These are phyloP conservation scores for Heliconius charithonia DNA, from an alignment of 2,888 invertebrate species.

Conservation along the genomic window DNA sequence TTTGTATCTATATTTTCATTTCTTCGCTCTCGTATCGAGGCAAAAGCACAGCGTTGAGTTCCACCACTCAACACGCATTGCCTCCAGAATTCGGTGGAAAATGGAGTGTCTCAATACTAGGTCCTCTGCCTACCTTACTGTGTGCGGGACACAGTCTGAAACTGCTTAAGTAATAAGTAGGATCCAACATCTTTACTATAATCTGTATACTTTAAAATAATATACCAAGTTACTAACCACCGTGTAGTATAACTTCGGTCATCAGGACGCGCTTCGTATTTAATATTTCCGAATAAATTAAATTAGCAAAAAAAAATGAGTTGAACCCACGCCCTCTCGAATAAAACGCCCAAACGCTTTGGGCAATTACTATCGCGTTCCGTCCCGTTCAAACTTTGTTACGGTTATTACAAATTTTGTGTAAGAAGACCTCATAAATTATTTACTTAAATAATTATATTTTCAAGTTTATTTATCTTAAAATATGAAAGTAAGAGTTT, in stretches of 20 bases:
- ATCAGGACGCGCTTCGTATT: not conserved
- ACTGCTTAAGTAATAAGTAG: too few species aligned
- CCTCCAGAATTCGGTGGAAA: too few species aligned
- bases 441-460: not conserved
- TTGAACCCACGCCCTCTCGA: not conserved
- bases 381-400: constrained; percentile 1
- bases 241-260: not conserved
- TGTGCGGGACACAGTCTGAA: too few species aligned
- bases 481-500: not conserved
- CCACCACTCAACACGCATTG: too few species aligned
- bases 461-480: not conserved
- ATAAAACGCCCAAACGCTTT: constrained; percentile 1
- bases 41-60: too few species aligned
- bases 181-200: not conserved
- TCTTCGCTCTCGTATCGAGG: too few species aligned
- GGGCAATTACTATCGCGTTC: constrained; percentile 6
- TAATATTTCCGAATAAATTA: not conserved
- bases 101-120: too few species aligned
- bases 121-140: too few species aligned
- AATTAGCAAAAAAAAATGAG: not conserved
- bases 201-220: not conserved
- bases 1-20: too few species aligned
- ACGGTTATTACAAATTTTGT: constrained; percentile 1
- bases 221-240: not conserved
- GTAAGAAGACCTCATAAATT: constrained; percentile 4